These are phyloP conservation scores for Megaceryle maxima DNA, from an alignment of 2,113 vertebrate genomes.

Conservation along the genomic window DNA sequence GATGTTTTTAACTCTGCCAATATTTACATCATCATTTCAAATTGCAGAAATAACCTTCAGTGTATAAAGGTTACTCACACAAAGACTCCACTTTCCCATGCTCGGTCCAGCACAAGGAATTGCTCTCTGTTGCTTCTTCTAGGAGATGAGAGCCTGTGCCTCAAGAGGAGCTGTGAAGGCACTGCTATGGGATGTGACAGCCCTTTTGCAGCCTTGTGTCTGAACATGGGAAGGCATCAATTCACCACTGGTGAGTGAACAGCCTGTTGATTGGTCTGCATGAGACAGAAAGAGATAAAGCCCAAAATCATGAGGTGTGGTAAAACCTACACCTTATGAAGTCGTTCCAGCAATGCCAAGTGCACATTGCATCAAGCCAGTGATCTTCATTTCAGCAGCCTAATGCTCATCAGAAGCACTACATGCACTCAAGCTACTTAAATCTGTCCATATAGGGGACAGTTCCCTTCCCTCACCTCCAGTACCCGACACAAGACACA, in stretches of 20 bases:
- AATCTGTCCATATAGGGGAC: neutral
- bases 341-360: neutral
- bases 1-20: neutral
- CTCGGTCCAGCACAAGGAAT: neutral
- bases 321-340: neutral
- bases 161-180: neutral
- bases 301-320: neutral
- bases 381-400: neutral
- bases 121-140: neutral
- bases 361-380: neutral
- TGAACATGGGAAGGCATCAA: neutral
- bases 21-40: neutral
- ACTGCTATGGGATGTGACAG: neutral
- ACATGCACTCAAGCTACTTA: neutral
- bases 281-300: neutral
- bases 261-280: neutral
- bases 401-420: neutral
- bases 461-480: neutral
- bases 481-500: neutral
- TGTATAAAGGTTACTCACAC: neutral
- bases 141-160: neutral
- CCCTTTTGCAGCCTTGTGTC: neutral
- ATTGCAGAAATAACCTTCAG: neutral
- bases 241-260: neutral
- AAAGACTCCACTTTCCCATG: neutral